Base-by-base conservation (phyloP, 2,888 invertebrate genomes). In the Drosophila paranaensis region DNA sequence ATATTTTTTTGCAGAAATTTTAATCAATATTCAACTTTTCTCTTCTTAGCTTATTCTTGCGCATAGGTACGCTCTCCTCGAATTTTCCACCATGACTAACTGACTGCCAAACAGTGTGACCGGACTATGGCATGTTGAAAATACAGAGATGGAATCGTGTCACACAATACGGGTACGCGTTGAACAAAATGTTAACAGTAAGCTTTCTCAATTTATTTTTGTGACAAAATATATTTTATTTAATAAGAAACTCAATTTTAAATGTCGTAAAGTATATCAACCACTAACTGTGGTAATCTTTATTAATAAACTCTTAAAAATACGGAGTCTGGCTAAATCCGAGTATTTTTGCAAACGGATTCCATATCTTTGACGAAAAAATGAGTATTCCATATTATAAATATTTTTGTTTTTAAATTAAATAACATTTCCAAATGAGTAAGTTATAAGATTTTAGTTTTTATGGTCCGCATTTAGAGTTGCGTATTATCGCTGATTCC, bases 61-160 rank as follows among this genome's bases (percentile, higher is more conserved):
- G 91, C 84, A 79, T 85, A 71, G 72, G 74, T 83, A 91, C 91
- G 91, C 91, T 84, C 83, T 62, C 60, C 76, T 82, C 90, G 82
- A 89, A 86, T 88, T 88, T 87, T 90, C 90, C 84, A 88, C 81
- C 91, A 91, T 90, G 87, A 91, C 90, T 90, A 68, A 77, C 66
- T 39, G 11, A 14, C 46, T 20, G 6, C 33, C 25, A 35, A 50
- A 35, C 46, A 63, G 56, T 73, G 73, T 77, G 77, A 53, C 76
- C 77, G 30, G 3, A 51, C 16, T n/a, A 39, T 43, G 16, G 8
- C 20, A 43, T 11, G 33, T 3, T 40, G 4, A 62, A 60, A 75
- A 62, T 60, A 45, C 56, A 53, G 68, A 16, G 58, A 60, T 55
- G 73, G 33, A 6, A 27, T 9, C 35, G n/a, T 8, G 55, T n/a